A percentile compares a stretch with the other conserved stretches of the same genome.
These are phyloP conservation scores for Nymphicus hollandicus DNA, from an alignment of 2,113 vertebrate genomes.

Conservation along the genomic window DNA sequence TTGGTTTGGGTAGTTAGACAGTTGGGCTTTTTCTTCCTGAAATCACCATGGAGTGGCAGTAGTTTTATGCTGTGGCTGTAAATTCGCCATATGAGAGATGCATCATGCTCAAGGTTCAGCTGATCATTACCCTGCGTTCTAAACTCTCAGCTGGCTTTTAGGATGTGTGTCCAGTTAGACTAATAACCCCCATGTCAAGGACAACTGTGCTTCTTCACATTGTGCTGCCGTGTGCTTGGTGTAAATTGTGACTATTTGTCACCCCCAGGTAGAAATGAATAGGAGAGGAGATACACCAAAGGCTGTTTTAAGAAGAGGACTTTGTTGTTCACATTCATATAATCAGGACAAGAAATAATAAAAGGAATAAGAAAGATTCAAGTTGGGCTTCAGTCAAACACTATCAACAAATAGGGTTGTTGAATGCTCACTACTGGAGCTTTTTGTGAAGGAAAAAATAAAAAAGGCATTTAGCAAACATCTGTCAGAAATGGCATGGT, in stretches of 20 bases:
- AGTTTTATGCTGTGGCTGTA: neutral
- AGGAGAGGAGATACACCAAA: neutral
- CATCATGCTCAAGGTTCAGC: neutral
- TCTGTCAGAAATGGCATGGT: neutral
- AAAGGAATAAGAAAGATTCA: neutral
- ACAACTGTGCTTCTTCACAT: neutral
- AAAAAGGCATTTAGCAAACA: neutral
- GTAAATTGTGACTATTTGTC: neutral
- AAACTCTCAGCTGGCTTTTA: neutral
- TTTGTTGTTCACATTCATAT: neutral
- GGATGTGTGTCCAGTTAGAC: neutral
- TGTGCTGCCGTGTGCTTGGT: fast-evolving
- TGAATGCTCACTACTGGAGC: neutral
- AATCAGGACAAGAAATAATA: neutral
- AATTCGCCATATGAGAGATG: neutral
- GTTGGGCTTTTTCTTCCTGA: neutral
- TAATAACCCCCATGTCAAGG: fast-evolving
- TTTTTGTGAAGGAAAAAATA: neutral
- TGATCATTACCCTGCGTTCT: neutral
- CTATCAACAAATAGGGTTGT: neutral
- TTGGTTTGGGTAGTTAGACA: neutral
- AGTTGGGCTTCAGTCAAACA: neutral
- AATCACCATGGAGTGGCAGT: neutral
- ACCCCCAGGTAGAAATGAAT: neutral
- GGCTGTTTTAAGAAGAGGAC: neutral